Percentiles rank a stretch among this genome's conserved stretches.
Evolutionary conservation across 2,113 vertebrate genomes (phyloP).

Genomic region (Petromus typicus): DNA sequence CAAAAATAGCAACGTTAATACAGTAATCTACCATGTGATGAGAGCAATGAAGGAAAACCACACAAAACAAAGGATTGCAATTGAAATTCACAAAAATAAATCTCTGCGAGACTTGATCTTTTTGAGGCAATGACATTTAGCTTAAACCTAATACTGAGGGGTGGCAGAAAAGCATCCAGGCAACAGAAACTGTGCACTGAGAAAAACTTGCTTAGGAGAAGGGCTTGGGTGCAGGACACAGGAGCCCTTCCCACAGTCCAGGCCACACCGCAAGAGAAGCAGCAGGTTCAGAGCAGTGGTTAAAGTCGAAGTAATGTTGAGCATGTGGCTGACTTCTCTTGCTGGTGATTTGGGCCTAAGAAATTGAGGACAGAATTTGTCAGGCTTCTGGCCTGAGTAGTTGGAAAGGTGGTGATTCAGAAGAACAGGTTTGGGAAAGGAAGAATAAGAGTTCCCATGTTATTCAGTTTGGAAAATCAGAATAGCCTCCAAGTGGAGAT

Average conservation of each 20-base stretch:
- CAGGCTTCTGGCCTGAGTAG: background rate
- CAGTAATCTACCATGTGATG: background rate
- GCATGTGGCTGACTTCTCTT: background rate
- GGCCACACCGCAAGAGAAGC: background rate
- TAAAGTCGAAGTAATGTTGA: background rate
- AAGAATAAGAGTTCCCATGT: background rate
- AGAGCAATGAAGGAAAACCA: background rate
- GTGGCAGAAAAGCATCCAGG: background rate
- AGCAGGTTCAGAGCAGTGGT: background rate
- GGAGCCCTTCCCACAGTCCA: background rate
- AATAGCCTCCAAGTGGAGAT: background rate
- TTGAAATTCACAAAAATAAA: background rate
- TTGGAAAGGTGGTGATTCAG: background rate
- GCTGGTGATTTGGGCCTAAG: background rate
- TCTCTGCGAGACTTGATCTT: background rate
- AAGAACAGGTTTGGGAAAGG: background rate
- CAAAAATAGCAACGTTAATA: background rate
- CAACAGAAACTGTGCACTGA: background rate
- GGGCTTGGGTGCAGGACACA: too few species aligned
- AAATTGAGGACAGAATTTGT: background rate
- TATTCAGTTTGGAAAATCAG: background rate
- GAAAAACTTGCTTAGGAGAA: background rate
- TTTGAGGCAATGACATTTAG: background rate
- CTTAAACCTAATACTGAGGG: background rate
- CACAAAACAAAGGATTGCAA: background rate